phyloP scores from a whole-genome alignment of 2,113 vertebrate species.

The Pangasianodon gigas region DNA sequence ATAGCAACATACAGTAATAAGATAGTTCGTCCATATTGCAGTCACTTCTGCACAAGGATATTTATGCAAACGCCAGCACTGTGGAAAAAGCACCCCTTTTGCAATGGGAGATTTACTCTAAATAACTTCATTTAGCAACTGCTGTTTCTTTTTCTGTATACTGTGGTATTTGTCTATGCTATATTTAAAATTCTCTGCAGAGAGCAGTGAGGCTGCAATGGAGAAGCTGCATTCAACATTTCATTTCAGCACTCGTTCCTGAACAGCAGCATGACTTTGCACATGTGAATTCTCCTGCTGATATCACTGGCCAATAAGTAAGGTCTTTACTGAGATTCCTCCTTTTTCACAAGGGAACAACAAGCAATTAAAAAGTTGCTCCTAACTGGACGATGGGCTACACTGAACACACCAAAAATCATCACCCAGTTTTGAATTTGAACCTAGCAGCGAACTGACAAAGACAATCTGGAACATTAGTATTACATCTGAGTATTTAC shows the following conservation, averaged over 20 bases:
- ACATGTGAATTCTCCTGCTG: conserved; percentile 47
- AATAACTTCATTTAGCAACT: neutral
- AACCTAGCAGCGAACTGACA: neutral
- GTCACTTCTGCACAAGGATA: conserved; percentile 31
- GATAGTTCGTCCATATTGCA: neutral
- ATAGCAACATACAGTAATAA: neutral
- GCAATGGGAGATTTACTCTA: neutral
- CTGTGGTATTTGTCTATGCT: neutral
- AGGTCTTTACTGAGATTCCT: neutral
- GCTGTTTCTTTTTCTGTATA: neutral
- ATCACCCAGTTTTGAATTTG: neutral
- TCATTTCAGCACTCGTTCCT: conserved; percentile 66
- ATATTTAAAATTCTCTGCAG: conserved; percentile 7
- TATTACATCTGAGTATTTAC: neutral
- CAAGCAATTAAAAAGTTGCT: neutral
- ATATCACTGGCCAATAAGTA: conserved; percentile 24
- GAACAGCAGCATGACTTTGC: conserved; percentile 64
- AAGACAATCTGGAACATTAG: neutral
- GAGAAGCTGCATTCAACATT: conserved; percentile 35
- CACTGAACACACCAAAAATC: neutral
- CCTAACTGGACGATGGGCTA: neutral
- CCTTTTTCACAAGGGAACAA: neutral
- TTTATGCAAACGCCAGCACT: neutral
- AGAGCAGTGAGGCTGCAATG: neutral
- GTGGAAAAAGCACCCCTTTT: neutral